phyloP scores from a whole-genome alignment of 2,113 vertebrate species.

The Apus apus region DNA sequence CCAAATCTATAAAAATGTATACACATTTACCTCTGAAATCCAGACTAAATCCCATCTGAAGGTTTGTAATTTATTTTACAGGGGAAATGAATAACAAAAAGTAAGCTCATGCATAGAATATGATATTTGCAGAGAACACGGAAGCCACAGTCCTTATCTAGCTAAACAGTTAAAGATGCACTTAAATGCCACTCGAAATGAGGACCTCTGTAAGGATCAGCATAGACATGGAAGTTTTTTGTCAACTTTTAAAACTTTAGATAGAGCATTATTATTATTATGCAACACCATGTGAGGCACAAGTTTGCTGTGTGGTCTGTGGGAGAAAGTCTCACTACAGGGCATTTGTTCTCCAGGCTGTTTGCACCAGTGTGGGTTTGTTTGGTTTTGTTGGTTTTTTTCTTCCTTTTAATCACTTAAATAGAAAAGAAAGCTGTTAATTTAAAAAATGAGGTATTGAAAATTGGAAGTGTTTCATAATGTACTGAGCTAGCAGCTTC shows the following conservation, averaged over 20 bases:
- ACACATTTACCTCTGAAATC: conserved; percentile 56
- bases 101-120: conserved; percentile 20
- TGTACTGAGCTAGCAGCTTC: not conserved
- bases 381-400: not conserved
- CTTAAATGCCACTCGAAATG: conserved; percentile 33
- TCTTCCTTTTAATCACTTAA: not conserved
- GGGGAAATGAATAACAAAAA: conserved; percentile 27
- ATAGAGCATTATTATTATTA: not conserved
- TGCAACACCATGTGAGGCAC: not conserved
- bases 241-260: not conserved
- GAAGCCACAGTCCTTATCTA: conserved; percentile 34
- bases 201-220: not conserved
- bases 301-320: not conserved
- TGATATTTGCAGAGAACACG: conserved; percentile 51
- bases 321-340: not conserved
- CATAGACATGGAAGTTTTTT: not conserved
- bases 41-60: conserved; percentile 38
- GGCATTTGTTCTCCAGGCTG: not conserved
- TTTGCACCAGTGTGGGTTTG: not conserved
- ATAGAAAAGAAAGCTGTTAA: not conserved
- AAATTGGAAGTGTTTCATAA: not conserved
- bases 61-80: conserved; percentile 55
- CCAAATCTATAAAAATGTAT: not conserved
- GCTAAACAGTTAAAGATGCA: conserved; percentile 30
- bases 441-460: not conserved